These are phyloP conservation scores for Ctenochaetus hawaiiensis DNA, from an alignment of 2,797 vertebrate genomes.

Conservation along the genomic window DNA sequence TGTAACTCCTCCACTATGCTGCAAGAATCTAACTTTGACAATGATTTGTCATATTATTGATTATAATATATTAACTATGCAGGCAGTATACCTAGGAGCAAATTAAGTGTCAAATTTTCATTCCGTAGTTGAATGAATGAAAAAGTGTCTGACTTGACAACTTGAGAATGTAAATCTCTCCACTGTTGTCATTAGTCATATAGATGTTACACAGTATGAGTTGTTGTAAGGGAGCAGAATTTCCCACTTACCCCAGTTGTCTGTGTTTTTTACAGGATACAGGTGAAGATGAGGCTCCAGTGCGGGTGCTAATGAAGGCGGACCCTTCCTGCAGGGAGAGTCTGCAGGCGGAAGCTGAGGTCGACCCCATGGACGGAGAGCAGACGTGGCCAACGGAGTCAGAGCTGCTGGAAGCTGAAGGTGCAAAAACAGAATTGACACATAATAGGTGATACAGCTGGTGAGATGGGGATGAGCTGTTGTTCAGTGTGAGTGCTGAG, in stretches of 20 bases:
- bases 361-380: slow-evolving; percentile 97
- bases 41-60: neutral
- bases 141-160: neutral
- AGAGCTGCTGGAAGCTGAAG: slow-evolving; percentile 93
- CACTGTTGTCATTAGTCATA: neutral
- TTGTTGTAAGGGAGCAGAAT: neutral
- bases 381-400: slow-evolving; percentile 97
- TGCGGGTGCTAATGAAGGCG: slow-evolving; percentile 92
- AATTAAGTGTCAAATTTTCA: neutral
- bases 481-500: neutral
- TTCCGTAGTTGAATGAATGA: neutral
- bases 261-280: slow-evolving; percentile 81
- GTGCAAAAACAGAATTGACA: slow-evolving; percentile 71
- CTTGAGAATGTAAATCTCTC: neutral
- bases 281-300: slow-evolving; percentile 78
- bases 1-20: too few species aligned
- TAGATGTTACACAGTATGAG: neutral
- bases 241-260: neutral
- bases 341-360: slow-evolving; percentile 91
- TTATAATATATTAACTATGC: neutral
- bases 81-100: neutral
- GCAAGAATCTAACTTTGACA: too few species aligned
- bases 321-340: slow-evolving; percentile 88
- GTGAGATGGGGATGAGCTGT: neutral
- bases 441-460: neutral